Base-by-base conservation (phyloP, 1,140 invertebrate species). In the Plutomurus gul region DNA sequence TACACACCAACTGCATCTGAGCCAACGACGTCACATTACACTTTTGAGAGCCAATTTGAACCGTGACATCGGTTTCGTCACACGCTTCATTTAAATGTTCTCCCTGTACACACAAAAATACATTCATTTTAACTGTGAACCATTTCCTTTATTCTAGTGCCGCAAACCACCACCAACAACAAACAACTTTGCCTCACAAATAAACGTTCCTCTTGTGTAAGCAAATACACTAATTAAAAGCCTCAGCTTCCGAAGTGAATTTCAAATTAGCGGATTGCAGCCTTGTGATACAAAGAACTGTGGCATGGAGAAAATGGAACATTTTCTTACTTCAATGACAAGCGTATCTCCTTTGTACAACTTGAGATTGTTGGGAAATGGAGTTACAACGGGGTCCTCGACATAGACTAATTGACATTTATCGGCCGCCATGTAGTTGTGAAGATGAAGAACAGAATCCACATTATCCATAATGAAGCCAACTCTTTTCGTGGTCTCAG, bases 381-480 rank as follows among this genome's bases (percentile, higher is more conserved):
- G 90, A 83, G 92, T 92, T 85, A 98, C 95, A 82, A 92, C 92
- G 0, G 97, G 97, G 89, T 99, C 96, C 74, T 95, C 92, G 16
- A 95, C 93, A 87, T 98, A 98, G 0, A 93, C 87, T 84, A 99
- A 89, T 39, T 92, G 92, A 71, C 92, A 92, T 25, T 92, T 88
- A 6, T 96, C 88, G 82, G 90, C 92, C 78, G 93, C 92, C 84
- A 94, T 94, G 86, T 95, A 92, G 86, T 95, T 94, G 78, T 95
- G 93, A 56, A 98, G 88, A 86, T 98, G 94, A 77, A 91, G 89
- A 39, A 98, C 95, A 3, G 91, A 90, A 84, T 93, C 90, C 0
- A 99, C 97, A 86, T 95, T 94, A 84, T 99, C 97, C 97, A 99
- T 99, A 5, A 95, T 89, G 87, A 99, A 98, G 16, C 94, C 96